Evolutionary conservation across 2,888 invertebrate species (phyloP).

Genomic region (Notodonta ziczac): DNA sequence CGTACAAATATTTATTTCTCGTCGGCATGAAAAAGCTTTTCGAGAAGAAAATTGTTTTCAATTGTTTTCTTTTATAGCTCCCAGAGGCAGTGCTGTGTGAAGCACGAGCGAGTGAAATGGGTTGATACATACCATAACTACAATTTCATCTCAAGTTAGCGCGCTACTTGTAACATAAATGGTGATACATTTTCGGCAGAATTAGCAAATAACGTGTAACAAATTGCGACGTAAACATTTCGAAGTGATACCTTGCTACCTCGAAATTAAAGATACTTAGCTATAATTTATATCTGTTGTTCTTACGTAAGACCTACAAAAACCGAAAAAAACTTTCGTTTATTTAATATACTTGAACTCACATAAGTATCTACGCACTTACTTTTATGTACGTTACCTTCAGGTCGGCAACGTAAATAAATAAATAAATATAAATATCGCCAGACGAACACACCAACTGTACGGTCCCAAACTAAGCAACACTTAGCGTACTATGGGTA

Average conservation of each 20-base stretch:
- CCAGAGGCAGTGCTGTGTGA: conserved; percentile 47
- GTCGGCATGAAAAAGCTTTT: conserved; percentile 45
- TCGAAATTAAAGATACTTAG: neutral
- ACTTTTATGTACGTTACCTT: no score
- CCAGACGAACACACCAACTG: no score
- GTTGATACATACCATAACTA: conserved; percentile 26
- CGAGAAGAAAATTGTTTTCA: conserved; percentile 52
- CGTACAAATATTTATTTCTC: conserved; percentile 11
- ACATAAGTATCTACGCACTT: no score
- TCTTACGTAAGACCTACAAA: no score
- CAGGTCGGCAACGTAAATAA: no score
- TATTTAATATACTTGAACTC: no score
- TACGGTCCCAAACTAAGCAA: no score
- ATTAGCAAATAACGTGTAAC: conserved; percentile 30
- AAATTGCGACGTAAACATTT: conserved; percentile 14
- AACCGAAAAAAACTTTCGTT: no score
- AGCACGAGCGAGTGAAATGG: conserved; percentile 43
- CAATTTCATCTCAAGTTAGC: conserved; percentile 41
- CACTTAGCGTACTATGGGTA: no score
- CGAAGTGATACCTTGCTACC: neutral
- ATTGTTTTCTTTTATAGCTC: conserved; percentile 56
- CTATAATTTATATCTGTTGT: no score
- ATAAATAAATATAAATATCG: no score
- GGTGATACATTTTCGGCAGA: conserved; percentile 31
- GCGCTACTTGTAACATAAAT: conserved; percentile 29